Conservation (phyloP, 2,113 vertebrate genomes). For the Psittacula cyanocephala region DNA sequence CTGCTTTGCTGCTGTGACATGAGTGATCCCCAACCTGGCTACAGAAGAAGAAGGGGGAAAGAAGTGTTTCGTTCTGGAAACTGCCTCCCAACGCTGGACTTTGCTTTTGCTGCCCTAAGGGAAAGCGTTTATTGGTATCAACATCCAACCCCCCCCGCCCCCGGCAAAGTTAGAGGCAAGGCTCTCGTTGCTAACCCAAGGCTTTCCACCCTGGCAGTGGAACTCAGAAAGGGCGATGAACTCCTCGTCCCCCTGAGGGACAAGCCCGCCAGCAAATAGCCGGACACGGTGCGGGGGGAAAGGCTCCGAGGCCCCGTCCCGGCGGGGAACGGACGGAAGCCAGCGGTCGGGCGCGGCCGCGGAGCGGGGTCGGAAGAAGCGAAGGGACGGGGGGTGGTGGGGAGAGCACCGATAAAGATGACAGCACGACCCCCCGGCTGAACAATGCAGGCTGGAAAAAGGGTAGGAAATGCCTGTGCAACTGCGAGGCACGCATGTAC, state of each 20-base stretch:
- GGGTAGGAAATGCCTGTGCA: slow-evolving; percentile 31
- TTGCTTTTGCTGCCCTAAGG: neutral
- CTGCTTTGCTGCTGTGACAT: neutral
- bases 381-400: neutral
- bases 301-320: neutral
- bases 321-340: neutral
- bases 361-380: neutral
- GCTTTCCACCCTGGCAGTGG: neutral
- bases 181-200: neutral
- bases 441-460: slow-evolving; percentile 18
- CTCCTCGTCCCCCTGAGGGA: neutral
- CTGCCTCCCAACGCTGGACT: neutral
- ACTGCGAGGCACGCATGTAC: slow-evolving; percentile 50
- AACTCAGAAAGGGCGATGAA: slow-evolving; percentile 10
- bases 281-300: neutral
- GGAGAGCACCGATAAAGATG: neutral
- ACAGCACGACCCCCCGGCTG: neutral
- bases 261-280: neutral
- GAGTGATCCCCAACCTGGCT: neutral
- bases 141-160: neutral
- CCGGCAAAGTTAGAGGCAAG: slow-evolving; percentile 7
- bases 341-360: neutral
- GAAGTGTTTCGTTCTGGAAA: neutral
- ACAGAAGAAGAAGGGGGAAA: neutral
- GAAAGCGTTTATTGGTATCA: neutral